Percentiles rank a stretch among this genome's conserved stretches.
Conservation (phyloP, 2,888 invertebrate genomes). For the Hybos culiciformis region DNA sequence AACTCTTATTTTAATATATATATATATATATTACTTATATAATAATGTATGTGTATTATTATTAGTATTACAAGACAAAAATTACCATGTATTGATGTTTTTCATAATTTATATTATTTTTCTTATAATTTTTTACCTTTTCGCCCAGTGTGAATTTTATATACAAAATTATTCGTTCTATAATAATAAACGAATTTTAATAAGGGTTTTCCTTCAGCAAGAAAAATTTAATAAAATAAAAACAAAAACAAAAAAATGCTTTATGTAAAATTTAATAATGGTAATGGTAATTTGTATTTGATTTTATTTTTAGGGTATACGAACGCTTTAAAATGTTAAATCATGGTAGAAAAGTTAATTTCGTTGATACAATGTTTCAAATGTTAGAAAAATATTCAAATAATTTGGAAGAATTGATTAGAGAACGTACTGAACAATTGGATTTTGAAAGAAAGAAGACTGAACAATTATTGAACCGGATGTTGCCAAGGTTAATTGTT, state of each 20-base stretch:
- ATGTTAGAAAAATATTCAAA: conserved; percentile 94
- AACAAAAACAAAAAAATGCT: too few relatives aligned
- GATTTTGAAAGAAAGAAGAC: conserved; percentile 94
- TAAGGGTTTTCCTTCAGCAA: background rate
- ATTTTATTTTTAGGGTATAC: conserved; percentile 43
- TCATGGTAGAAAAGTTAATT: conserved; percentile 85
- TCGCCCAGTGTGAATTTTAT: too few relatives aligned
- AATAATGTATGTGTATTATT: too few relatives aligned
- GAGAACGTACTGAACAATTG: conserved; percentile 82
- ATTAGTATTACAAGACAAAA: too few relatives aligned
- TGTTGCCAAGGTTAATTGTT: conserved; percentile 62
- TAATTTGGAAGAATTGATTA: conserved; percentile 84
- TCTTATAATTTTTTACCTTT: too few relatives aligned
- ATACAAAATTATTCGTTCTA: too few relatives aligned
- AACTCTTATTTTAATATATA: too few relatives aligned
- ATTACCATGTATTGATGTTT: too few relatives aligned
- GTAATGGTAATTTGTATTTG: background rate
- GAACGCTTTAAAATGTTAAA: conserved; percentile 81
- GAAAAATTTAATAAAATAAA: too few relatives aligned
- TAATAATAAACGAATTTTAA: too few relatives aligned
- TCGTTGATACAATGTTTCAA: conserved; percentile 94
- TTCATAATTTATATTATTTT: too few relatives aligned
- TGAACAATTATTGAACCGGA: conserved; percentile 77
- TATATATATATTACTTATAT: too few relatives aligned
- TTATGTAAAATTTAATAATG: background rate